These are phyloP conservation scores for Drosophila koepferae DNA, from an alignment of 2,888 invertebrate species.

Conservation along the genomic window DNA sequence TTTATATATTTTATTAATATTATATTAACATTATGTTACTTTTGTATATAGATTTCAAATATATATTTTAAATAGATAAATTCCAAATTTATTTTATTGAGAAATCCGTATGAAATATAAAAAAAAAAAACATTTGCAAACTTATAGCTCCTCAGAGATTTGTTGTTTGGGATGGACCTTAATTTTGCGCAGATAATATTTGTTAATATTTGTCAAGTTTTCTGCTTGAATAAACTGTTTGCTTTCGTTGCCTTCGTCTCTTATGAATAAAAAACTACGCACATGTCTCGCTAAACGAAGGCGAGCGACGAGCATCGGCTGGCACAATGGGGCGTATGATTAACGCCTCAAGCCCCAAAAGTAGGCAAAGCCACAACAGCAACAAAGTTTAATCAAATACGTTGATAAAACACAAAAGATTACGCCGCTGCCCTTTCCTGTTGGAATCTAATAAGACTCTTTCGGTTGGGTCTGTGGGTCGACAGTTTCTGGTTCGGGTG, in stretches of 20 bases:
- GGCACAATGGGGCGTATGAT: slow-evolving; percentile 68
- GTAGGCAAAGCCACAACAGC: slow-evolving; percentile 50
- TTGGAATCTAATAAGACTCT: slow-evolving; percentile 33
- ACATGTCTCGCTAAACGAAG: slow-evolving; percentile 22
- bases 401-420: slow-evolving; percentile 79
- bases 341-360: slow-evolving; percentile 70
- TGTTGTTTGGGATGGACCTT: too few relatives aligned
- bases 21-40: too few relatives aligned
- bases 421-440: slow-evolving; percentile 47
- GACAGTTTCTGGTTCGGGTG: slow-evolving; percentile 12
- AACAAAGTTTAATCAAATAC: slow-evolving; percentile 74
- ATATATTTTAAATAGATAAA: too few relatives aligned
- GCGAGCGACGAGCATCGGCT: slow-evolving; percentile 7
- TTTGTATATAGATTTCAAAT: too few relatives aligned
- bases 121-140: neutral
- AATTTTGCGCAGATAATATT: neutral
- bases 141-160: neutral
- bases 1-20: too few relatives aligned
- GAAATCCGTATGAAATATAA: too few relatives aligned
- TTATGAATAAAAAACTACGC: slow-evolving; percentile 44
- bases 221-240: slow-evolving; percentile 13
- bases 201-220: slow-evolving; percentile 37
- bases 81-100: neutral
- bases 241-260: slow-evolving; percentile 9
- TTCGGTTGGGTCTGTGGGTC: slow-evolving; percentile 9